Conservation (phyloP, 2,113 vertebrate species). For the Corythornis vintsioides region DNA sequence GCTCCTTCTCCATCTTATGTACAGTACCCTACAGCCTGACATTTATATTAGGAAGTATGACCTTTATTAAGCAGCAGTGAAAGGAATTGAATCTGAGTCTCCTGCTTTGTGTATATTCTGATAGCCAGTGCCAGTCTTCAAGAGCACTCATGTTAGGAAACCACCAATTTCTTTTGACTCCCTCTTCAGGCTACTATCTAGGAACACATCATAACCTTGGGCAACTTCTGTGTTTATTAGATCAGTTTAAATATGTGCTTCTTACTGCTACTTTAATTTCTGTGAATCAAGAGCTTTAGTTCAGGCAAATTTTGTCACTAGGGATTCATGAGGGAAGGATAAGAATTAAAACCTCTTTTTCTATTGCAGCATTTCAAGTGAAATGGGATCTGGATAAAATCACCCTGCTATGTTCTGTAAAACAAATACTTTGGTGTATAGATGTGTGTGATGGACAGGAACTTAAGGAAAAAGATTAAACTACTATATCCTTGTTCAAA, state of each 20-base stretch:
- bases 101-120: neutral
- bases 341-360: neutral
- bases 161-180: fast-evolving
- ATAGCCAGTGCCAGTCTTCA: neutral
- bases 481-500: neutral
- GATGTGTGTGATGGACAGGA: neutral
- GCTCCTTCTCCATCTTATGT: neutral
- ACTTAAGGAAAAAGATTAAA: neutral
- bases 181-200: neutral
- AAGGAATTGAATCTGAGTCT: neutral
- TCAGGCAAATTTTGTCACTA: neutral
- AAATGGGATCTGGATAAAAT: neutral
- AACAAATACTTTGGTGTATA: neutral
- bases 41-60: neutral
- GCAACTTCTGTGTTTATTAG: neutral
- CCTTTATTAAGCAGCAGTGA: neutral
- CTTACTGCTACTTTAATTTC: neutral
- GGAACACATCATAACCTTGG: fast-evolving
- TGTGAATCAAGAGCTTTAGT: neutral
- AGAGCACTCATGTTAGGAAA: neutral
- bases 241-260: neutral
- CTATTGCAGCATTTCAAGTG: neutral
- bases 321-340: neutral
- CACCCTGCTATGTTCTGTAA: neutral
- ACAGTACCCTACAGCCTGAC: neutral